Base-by-base conservation (phyloP, 2,113 vertebrate genomes). In the Burhinus oedicnemus region DNA sequence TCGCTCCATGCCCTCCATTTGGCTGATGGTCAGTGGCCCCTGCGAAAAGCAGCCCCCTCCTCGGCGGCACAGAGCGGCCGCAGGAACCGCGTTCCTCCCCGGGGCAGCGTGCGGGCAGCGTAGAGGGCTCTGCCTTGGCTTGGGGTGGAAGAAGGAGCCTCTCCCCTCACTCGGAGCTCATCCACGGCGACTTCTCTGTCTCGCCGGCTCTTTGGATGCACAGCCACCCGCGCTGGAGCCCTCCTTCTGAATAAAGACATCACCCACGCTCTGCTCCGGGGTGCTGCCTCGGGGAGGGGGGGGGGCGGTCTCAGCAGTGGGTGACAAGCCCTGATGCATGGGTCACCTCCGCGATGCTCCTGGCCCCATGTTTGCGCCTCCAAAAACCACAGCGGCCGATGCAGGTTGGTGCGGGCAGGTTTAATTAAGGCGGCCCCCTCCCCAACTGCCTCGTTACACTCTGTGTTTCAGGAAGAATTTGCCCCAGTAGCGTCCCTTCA, bases 401-500 rank as follows among this genome's bases (percentile, higher is more conserved):
- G 49, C 10, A 5, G 30, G 27, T 19, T 55, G 58, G 2, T 0
- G 4, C 0, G 12, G 25, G 7, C 8, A 19, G 5, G 20, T 89
- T 93, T 88, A 83, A 90, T 95, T 7, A 34, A 30, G 16, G 27
- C 2, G 10, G 9, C 49, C 49, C 49, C 49, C 12, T 25, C 49
- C 49, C 49, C 49, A 13, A 23, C 5, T 0, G 6, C 55, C 55
- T 6, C 2, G 3, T 98, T 97, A 99, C 38, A 99, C 98, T 13
- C 99, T 97, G 9, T 97, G 86, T 0, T 97, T 97, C 47, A 98
- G 34, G 92, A 96, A 98, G 93, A 99, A 99, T 93, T 99, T 99
- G 68, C 99, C 99, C 83, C 98, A 98, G 93, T 98, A 99, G 11
- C 97, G 98, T 38, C 99, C 99, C 8, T 98, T 97, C 6, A 98